Evolutionary conservation across 2,888 invertebrate species (phyloP).

Genomic region (Lysandra bellargus): DNA sequence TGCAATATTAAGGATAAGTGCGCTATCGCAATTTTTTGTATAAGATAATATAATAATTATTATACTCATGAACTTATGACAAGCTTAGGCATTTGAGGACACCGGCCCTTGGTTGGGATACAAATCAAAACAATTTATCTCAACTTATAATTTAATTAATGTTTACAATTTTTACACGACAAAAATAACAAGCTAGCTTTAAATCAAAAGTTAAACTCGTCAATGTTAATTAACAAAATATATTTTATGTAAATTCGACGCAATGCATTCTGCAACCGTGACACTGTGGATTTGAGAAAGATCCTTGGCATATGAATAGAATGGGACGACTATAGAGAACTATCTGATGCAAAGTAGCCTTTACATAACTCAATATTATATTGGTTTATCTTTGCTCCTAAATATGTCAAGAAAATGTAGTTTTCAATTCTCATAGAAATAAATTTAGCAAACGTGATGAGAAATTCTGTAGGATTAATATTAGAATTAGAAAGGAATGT

Average conservation of each 20-base stretch:
- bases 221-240: slow-evolving; percentile 12
- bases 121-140: neutral
- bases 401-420: neutral
- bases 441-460: neutral
- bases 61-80: neutral
- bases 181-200: neutral
- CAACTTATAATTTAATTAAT: neutral
- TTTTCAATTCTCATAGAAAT: neutral
- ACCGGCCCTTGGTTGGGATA: neutral
- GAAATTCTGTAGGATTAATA: too few relatives aligned
- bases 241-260: slow-evolving; percentile 3
- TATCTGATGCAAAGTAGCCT: slow-evolving; percentile 20
- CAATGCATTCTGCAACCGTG: slow-evolving; percentile 6
- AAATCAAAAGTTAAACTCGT: slow-evolving; percentile 21
- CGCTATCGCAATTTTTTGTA: neutral
- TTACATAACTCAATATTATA: neutral
- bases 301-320: slow-evolving; percentile 31
- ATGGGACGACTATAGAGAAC: slow-evolving; percentile 26
- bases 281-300: slow-evolving; percentile 18
- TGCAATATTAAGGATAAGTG: neutral
- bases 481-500: too few relatives aligned
- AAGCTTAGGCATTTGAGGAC: neutral
- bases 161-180: neutral
- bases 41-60: neutral
- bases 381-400: neutral